Evolutionary conservation across 1,140 invertebrate species (phyloP).

Genomic region (Anagrus nilaparvatae): DNA sequence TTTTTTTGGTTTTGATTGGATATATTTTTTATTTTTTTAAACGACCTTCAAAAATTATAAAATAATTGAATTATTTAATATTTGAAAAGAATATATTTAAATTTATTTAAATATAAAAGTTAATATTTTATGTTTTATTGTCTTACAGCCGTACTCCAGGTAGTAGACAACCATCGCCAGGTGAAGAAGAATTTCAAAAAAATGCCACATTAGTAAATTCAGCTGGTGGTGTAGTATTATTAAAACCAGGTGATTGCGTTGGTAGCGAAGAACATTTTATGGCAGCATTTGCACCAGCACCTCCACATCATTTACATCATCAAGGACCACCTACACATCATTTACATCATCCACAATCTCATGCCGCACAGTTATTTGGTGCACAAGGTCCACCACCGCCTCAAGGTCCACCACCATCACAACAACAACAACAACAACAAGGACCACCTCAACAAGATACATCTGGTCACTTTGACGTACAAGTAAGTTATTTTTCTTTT

Average conservation of each 20-base stretch:
- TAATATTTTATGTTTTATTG: too few species aligned
- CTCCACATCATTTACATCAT: slow-evolving; percentile 43
- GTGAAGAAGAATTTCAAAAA: slow-evolving; percentile 68
- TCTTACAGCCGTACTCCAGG: slow-evolving; percentile 68
- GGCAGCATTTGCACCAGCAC: slow-evolving; percentile 46
- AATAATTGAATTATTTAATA: too few species aligned
- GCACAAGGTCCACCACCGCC: slow-evolving; percentile 43
- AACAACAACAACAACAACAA: slow-evolving; percentile 39
- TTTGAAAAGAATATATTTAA: too few species aligned
- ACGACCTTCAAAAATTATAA: too few species aligned
- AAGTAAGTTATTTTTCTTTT: slow-evolving; percentile 32
- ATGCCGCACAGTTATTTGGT: slow-evolving; percentile 39
- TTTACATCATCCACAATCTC: slow-evolving; percentile 39
- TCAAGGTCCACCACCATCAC: slow-evolving; percentile 42
- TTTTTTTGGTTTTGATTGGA: too few species aligned
- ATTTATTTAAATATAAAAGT: too few species aligned
- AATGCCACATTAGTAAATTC: slow-evolving; percentile 43
- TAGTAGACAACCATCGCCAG: slow-evolving; percentile 83
- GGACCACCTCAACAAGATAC: slow-evolving; percentile 39
- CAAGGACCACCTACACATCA: slow-evolving; percentile 42
- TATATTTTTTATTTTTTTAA: too few species aligned
- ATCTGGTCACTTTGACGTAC: slow-evolving; percentile 44
- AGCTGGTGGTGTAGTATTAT: slow-evolving; percentile 37
- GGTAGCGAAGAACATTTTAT: slow-evolving; percentile 43
- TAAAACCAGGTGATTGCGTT: slow-evolving; percentile 46